These are phyloP conservation scores for Palythoa grandis DNA, from an alignment of 92 coral and sea anemone genomes.

Conservation along the genomic window DNA sequence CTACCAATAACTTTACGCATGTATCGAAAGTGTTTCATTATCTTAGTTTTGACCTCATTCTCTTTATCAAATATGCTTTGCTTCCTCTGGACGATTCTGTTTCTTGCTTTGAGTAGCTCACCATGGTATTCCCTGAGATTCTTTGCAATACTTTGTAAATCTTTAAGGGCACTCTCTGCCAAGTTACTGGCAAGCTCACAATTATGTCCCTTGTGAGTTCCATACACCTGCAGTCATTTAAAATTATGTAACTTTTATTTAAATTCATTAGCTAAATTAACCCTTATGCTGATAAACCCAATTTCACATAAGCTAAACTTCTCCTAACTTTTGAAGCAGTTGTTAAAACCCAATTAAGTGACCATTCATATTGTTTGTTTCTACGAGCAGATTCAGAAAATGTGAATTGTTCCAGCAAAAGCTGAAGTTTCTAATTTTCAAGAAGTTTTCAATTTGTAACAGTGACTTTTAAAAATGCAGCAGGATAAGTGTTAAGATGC, in stretches of 20 bases:
- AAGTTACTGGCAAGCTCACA: constrained; percentile 84
- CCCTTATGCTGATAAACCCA: too few relatives aligned
- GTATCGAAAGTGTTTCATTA: constrained; percentile 62
- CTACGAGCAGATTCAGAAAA: too few relatives aligned
- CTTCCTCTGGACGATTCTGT: constrained; percentile 48
- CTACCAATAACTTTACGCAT: constrained; percentile 50
- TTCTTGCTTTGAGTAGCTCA: constrained; percentile 62
- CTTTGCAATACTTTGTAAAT: constrained; percentile 62
- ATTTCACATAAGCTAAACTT: too few relatives aligned
- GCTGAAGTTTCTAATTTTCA: too few relatives aligned
- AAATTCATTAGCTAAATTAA: too few relatives aligned
- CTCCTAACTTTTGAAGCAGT: too few relatives aligned
- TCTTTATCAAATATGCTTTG: constrained; percentile 56
- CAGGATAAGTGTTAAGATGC: too few relatives aligned
- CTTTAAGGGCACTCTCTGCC: constrained; percentile 73
- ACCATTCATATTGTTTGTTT: too few relatives aligned
- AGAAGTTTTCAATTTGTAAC: too few relatives aligned
- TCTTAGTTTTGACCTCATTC: constrained; percentile 47
- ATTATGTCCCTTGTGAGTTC: constrained; percentile 83
- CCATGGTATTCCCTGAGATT: constrained; percentile 56
- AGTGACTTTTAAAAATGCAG: too few relatives aligned
- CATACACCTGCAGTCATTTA: constrained; percentile 73
- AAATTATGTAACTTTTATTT: background rate
- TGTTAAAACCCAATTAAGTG: too few relatives aligned
- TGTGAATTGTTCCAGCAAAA: too few relatives aligned